Base-by-base conservation (phyloP, 2,113 vertebrate genomes). In the Clarias macrocephalus region DNA sequence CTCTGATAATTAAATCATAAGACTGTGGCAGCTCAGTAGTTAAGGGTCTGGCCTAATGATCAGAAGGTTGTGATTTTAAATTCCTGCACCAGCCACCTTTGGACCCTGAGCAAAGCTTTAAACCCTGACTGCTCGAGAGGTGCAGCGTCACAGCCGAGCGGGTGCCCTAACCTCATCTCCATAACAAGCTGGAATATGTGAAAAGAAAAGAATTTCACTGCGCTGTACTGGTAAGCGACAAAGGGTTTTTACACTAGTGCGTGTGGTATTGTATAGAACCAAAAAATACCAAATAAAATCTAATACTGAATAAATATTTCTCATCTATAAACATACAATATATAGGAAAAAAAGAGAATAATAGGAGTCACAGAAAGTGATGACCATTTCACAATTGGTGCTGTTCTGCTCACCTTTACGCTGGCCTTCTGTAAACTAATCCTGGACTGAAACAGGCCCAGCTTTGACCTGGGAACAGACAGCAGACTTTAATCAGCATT, bases 381-480 rank as follows among this genome's bases (percentile, higher is more conserved):
- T 73, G 75, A 56, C 73, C 15, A 7, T 70, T 54, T 90, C 33
- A 79, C 33, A 79, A 33, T 70, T 65, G 5, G 79, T 48, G 23
- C 30, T 21, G 52, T 68, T 15, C 4, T 77, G 33, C 52, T 48
- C 92, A 99, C 98, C 97, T 99, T 99, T n/a, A 99, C 97, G 81
- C 97, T 99, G 80, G 98, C 98, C 95, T 99, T 99, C 95, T 99
- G 98, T 97, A 99, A 97, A 96, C 98, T 99, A 96, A 99, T 98
- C 94, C 98, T 96, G 89, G 98, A 99, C 92, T 99, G 98, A 90
- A 99, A 99, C 93, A 99, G 96, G 93, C 97, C 98, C 94, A 99
- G 96, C 95, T 99, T 99, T 86, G 98, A 99, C 95, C 98, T 99
- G 93, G 93, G 95, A 23, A 87, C 79, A 85, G 79, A 68, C 54